Percentiles rank a stretch among this genome's conserved stretches.
Evolutionary conservation across 35 echinoderm and acorn worm genomes (phyloP).

Genomic region (Apostichopus californicus): DNA sequence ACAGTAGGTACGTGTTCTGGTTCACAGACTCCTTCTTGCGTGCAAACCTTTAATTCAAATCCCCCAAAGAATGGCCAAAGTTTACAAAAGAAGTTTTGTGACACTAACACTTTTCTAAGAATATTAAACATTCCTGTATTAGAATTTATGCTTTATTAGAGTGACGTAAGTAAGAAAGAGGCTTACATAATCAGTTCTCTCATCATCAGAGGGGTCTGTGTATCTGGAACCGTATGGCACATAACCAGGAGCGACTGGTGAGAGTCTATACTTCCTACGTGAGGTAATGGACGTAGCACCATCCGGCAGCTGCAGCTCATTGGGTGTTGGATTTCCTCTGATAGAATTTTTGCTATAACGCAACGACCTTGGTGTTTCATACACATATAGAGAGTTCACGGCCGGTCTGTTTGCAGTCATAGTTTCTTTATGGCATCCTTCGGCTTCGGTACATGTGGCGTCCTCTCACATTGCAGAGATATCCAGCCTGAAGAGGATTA

Average conservation of each 20-base stretch:
- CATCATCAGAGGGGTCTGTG: constrained; percentile 49
- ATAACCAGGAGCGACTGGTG: constrained; percentile 66
- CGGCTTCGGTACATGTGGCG: not conserved
- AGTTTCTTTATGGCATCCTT: not conserved
- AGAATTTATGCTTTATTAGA: too few relatives aligned
- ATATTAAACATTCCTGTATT: too few relatives aligned
- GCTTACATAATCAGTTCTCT: constrained; percentile 34
- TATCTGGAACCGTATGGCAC: constrained; percentile 41
- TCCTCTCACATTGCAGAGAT: not conserved
- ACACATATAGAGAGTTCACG: not conserved
- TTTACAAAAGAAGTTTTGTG: too few relatives aligned
- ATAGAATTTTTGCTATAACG: not conserved
- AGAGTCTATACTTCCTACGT: constrained; percentile 48
- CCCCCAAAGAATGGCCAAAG: too few relatives aligned
- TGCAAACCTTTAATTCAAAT: too few relatives aligned
- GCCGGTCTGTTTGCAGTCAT: constrained; percentile 25
- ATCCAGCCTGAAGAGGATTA: too few relatives aligned
- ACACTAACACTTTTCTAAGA: too few relatives aligned
- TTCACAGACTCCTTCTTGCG: too few relatives aligned
- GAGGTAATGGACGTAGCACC: not conserved
- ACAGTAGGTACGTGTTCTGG: too few relatives aligned
- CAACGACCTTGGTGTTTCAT: not conserved
- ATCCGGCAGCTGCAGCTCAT: constrained; percentile 12
- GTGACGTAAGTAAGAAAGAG: not conserved
- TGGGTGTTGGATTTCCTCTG: not conserved